Conservation (phyloP, 92 coral and sea anemone species). For the Siderastrea siderea region DNA sequence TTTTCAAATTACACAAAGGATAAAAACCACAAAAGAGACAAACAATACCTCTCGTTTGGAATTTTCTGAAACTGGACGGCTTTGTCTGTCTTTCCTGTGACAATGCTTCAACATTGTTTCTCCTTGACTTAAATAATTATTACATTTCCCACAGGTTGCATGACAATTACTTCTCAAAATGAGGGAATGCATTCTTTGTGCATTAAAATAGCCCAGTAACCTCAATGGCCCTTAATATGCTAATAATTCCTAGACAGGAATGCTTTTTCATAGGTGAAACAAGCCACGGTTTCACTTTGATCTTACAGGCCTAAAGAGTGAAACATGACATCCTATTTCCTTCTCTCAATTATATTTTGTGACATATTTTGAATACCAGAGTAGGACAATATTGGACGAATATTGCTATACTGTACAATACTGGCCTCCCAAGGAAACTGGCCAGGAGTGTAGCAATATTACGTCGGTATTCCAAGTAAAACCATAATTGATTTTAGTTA, state of each 20-base stretch:
- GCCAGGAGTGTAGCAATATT: conserved; percentile 2
- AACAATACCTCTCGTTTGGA: conserved; percentile 30
- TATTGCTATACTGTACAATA: not conserved
- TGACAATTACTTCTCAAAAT: not conserved
- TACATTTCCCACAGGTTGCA: conserved; percentile 21
- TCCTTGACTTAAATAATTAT: conserved; percentile 4
- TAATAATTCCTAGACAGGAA: not conserved
- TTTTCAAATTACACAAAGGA: not conserved
- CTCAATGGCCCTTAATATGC: not conserved
- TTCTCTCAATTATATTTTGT: conserved; percentile 6
- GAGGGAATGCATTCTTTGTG: conserved; percentile 8
- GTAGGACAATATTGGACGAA: not conserved
- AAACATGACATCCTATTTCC: not conserved
- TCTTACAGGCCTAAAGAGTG: not conserved
- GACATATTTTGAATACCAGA: conserved; percentile 12
- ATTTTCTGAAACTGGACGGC: not conserved
- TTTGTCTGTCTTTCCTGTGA: conserved; percentile 1
- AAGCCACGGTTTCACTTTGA: not conserved
- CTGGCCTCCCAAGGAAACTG: not conserved
- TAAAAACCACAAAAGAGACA: not conserved
- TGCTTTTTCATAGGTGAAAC: not conserved
- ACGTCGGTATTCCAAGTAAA: not conserved
- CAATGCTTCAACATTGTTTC: conserved; percentile 49
- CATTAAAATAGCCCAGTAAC: not conserved
- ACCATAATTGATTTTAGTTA: not conserved